Conservation (phyloP, 37 sponge, comb jelly and placozoan genomes). For the Dysidea cf. avara region DNA sequence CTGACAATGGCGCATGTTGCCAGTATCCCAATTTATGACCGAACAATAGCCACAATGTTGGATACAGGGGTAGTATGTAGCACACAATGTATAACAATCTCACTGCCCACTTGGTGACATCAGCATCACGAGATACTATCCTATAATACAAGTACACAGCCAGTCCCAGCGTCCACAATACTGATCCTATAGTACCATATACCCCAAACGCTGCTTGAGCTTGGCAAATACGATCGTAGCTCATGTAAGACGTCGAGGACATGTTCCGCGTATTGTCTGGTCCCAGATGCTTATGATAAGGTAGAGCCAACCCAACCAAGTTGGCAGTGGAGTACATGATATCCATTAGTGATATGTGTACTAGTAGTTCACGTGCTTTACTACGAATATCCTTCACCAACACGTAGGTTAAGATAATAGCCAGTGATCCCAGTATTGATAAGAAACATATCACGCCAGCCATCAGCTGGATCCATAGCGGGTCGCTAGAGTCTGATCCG, state of each 20-base stretch:
- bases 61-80: constrained; percentile 40
- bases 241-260: too few species aligned
- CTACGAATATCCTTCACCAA: constrained; percentile 31
- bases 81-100: constrained; percentile 33
- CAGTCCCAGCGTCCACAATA: too few species aligned
- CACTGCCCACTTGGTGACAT: too few species aligned
- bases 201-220: constrained; percentile 61
- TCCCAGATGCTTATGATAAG: too few species aligned
- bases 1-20: constrained; percentile 34
- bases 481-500: too few species aligned
- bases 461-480: constrained; percentile 2
- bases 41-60: constrained; percentile 33
- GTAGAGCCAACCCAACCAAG: constrained; percentile 51
- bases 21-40: constrained; percentile 40
- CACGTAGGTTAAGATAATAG: constrained; percentile 55
- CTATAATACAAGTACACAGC: too few species aligned
- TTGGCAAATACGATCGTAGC: too few species aligned
- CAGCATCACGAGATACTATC: too few species aligned
- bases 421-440: constrained; percentile 58
- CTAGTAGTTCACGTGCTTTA: constrained; percentile 40
- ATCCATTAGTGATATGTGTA: constrained; percentile 78
- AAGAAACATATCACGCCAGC: constrained; percentile 37
- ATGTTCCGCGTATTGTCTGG: too few species aligned
- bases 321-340: constrained; percentile 35
- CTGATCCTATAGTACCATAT: too few species aligned